Conservation (phyloP, 2,888 invertebrate species). For the Eumerus sabulonum region DNA sequence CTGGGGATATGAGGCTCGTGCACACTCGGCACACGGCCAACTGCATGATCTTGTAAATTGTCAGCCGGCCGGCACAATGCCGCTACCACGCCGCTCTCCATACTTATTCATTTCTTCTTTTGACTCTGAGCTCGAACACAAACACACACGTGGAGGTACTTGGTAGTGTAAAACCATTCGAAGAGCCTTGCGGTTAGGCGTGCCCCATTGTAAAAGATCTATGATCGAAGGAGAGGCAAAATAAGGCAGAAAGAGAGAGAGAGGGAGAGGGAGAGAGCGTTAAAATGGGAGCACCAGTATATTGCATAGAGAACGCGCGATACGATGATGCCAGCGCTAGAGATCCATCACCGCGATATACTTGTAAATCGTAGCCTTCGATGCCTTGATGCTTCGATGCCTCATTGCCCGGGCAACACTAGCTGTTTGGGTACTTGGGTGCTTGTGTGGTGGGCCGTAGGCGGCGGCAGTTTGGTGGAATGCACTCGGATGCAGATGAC, state of each 20-base stretch:
- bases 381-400: slow-evolving; percentile 18
- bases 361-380: slow-evolving; percentile 65
- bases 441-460: too few relatives aligned
- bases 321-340: slow-evolving; percentile 56
- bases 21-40: slow-evolving; percentile 67
- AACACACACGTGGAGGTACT: slow-evolving; percentile 22
- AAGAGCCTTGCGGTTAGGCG: slow-evolving; percentile 76
- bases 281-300: slow-evolving; percentile 60
- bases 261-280: slow-evolving; percentile 32
- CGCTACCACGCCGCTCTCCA: slow-evolving; percentile 25
- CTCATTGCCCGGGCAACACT: too few relatives aligned
- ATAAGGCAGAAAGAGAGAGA: too few relatives aligned
- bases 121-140: slow-evolving; percentile 34
- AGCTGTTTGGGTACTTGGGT: background rate
- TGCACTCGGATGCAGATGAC: slow-evolving; percentile 37
- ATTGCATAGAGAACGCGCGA: slow-evolving; percentile 51
- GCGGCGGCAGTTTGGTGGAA: slow-evolving; percentile 30
- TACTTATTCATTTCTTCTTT: slow-evolving; percentile 62
- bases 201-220: slow-evolving; percentile 69
- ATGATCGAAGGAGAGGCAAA: slow-evolving; percentile 33
- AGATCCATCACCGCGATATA: slow-evolving; percentile 66
- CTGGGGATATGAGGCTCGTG: slow-evolving; percentile 63
- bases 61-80: slow-evolving; percentile 43
- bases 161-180: slow-evolving; percentile 5
- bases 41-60: slow-evolving; percentile 69